Conservation (phyloP, 1,140 invertebrate genomes). For the Colletes gigas region DNA sequence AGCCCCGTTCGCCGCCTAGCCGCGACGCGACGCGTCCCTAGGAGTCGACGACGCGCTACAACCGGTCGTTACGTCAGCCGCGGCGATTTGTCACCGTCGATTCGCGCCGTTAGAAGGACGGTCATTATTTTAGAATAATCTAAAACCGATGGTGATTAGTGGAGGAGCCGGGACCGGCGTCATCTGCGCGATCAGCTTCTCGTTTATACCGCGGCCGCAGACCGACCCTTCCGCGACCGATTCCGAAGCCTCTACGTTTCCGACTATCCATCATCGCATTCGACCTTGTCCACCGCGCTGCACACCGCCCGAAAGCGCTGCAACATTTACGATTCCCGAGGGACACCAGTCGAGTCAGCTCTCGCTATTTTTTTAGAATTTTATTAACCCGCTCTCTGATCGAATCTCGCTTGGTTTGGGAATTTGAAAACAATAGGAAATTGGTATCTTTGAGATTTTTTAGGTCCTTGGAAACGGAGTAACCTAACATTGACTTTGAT, state of each 20-base stretch:
- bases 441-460: no score
- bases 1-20: constrained; percentile 14
- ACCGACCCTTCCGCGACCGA: constrained; percentile 51
- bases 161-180: constrained; percentile 70
- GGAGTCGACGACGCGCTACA: constrained; percentile 30
- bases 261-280: constrained; percentile 73
- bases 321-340: background rate
- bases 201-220: constrained; percentile 63
- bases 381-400: no score
- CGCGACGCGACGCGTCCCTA: constrained; percentile 8
- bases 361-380: no score
- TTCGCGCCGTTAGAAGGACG: constrained; percentile 68
- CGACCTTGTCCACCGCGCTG: constrained; percentile 23
- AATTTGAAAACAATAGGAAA: no score
- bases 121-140: constrained; percentile 82
- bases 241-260: constrained; percentile 53
- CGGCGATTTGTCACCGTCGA: constrained; percentile 70
- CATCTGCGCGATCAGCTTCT: constrained; percentile 74
- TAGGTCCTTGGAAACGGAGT: no score
- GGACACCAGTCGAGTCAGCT: background rate
- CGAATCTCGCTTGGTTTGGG: no score
- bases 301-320: background rate
- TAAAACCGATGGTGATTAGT: constrained; percentile 82
- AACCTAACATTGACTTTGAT: no score
- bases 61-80: constrained; percentile 61